Percentiles rank a stretch among this genome's conserved stretches.
Conservation (phyloP, 2,113 vertebrate species). For the Mobula birostris region DNA sequence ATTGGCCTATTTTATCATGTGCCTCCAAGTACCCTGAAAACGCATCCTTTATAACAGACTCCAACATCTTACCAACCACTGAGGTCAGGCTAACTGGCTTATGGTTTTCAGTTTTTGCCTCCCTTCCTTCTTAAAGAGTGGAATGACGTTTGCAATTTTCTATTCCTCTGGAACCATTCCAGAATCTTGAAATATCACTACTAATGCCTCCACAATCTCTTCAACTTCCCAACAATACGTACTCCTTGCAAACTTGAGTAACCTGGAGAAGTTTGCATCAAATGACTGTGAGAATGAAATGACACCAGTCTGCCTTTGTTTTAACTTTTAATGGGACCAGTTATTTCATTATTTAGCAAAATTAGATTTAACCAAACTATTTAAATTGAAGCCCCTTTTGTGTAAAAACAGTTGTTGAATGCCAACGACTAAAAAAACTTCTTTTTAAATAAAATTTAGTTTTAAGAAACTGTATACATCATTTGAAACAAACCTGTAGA, state of each 20-base stretch:
- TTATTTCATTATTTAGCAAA: conserved; percentile 32
- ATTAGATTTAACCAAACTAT: conserved; percentile 34
- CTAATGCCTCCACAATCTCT: too few relatives aligned
- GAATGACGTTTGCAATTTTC: too few relatives aligned
- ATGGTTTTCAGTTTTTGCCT: too few relatives aligned
- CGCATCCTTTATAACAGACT: too few relatives aligned
- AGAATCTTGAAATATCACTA: too few relatives aligned
- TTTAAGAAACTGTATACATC: conserved; percentile 86
- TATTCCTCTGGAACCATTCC: too few relatives aligned
- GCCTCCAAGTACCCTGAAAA: too few relatives aligned
- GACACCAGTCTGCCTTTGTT: conserved; percentile 15
- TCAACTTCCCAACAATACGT: neutral
- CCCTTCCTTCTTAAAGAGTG: too few relatives aligned
- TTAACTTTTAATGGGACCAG: conserved; percentile 37
- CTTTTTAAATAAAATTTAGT: conserved; percentile 58
- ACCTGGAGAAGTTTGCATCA: neutral
- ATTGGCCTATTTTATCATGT: too few relatives aligned
- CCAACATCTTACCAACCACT: too few relatives aligned
- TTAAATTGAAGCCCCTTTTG: conserved; percentile 31
- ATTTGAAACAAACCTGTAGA: conserved; percentile 70
- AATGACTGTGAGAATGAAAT: conserved; percentile 16
- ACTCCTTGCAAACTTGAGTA: neutral
- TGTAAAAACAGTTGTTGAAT: conserved; percentile 38
- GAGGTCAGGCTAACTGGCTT: too few relatives aligned
- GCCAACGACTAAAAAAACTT: conserved; percentile 23